phyloP scores from a whole-genome alignment of 2,113 vertebrate species.

The Tachycineta bicolor region DNA sequence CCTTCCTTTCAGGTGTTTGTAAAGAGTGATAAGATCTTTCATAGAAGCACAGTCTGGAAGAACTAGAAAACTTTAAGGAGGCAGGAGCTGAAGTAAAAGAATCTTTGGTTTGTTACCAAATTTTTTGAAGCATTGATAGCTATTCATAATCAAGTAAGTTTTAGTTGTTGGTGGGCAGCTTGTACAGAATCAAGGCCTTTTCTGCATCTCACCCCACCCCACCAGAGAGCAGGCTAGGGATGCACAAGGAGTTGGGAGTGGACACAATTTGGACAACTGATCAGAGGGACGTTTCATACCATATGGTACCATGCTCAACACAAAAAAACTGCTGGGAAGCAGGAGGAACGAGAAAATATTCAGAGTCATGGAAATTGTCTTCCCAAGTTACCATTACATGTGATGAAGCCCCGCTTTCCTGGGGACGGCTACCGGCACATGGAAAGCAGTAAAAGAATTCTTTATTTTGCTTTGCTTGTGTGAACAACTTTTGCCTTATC shows the following conservation, averaged over 20 bases:
- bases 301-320: too few species aligned
- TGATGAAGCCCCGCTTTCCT: background rate
- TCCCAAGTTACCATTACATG: rapidly evolving
- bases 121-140: background rate
- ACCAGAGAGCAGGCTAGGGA: background rate
- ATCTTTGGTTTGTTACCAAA: background rate
- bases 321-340: background rate
- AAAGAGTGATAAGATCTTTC: background rate
- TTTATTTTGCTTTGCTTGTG: background rate
- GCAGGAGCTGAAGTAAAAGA: background rate
- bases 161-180: background rate
- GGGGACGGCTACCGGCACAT: background rate
- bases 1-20: background rate
- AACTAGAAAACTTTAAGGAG: background rate
- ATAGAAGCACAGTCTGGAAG: background rate
- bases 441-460: background rate
- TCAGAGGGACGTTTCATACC: background rate
- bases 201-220: background rate
- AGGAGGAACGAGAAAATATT: background rate
- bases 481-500: background rate
- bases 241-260: background rate
- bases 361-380: background rate
- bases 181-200: background rate
- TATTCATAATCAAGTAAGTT: background rate
- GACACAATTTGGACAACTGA: rapidly evolving